phyloP scores from a whole-genome alignment of 2,888 invertebrate species.

The Drosophila trichaetosa region DNA sequence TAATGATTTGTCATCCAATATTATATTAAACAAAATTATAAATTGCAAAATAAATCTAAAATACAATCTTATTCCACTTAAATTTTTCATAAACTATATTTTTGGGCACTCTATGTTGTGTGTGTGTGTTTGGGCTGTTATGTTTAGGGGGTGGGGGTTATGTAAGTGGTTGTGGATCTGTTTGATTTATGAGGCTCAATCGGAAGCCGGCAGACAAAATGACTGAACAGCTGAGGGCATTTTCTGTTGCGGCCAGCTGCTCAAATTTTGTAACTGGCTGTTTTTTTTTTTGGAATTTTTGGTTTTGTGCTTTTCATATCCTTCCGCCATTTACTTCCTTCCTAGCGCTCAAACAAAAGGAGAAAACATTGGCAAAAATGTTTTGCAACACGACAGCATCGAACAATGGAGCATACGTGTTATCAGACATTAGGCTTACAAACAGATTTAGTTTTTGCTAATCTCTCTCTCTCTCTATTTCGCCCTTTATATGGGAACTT shows the following conservation, averaged over 20 bases:
- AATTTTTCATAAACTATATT: not conserved
- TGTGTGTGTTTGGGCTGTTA: not conserved
- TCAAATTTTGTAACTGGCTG: constrained; percentile 20
- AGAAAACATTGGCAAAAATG: constrained; percentile 44
- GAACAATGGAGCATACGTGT: constrained; percentile 73
- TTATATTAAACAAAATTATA: not conserved
- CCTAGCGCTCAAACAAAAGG: constrained; percentile 43
- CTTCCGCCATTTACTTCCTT: constrained; percentile 33
- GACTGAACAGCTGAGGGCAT: constrained; percentile 23
- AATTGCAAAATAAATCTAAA: not conserved
- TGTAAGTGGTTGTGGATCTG: constrained; percentile 33
- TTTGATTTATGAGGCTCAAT: constrained; percentile 62
- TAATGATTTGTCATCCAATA: not conserved
- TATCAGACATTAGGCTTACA: constrained; percentile 24
- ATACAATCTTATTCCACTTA: not conserved
- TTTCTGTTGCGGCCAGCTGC: constrained; percentile 10
- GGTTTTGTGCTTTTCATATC: constrained; percentile 25
- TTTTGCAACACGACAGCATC: constrained; percentile 26
- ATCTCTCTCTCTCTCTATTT: constrained; percentile 26
- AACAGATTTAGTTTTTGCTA: constrained; percentile 29
- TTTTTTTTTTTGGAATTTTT: constrained; percentile 13
- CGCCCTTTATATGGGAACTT: constrained; percentile 16
- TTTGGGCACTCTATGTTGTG: not conserved
- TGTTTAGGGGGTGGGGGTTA: no score
- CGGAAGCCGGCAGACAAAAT: constrained; percentile 51